Evolutionary conservation across 2,113 vertebrate genomes (phyloP).

Genomic region (Callionymus lyra): DNA sequence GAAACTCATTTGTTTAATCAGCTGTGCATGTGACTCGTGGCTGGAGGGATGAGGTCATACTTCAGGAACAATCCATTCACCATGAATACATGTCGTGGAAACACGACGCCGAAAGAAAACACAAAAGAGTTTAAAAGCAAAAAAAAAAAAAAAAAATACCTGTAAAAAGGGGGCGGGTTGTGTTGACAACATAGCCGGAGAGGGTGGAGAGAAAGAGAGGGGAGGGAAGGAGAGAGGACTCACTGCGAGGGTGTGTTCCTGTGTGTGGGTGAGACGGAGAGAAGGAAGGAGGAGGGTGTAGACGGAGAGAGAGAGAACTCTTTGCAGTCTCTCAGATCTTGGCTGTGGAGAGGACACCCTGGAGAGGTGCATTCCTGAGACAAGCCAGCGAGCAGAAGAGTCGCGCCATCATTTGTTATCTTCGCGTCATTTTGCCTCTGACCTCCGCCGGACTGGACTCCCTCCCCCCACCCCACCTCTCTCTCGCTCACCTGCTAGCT

Average conservation of each 20-base stretch:
- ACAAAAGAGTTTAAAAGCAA: no score
- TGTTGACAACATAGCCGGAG: conserved; percentile 45
- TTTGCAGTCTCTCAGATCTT: conserved; percentile 45
- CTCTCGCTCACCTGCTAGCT: conserved; percentile 2
- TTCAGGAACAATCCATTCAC: conserved; percentile 24
- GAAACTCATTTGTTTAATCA: conserved; percentile 58
- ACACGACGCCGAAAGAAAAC: conserved; percentile 17
- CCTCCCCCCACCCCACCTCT: conserved; percentile 1
- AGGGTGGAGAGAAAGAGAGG: conserved; percentile 34
- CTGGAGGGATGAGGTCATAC: conserved; percentile 23
- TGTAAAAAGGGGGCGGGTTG: conserved; percentile 51
- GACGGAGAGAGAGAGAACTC: conserved; percentile 32
- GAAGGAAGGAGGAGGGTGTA: conserved; percentile 38
- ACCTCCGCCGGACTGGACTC: conserved; percentile 33
- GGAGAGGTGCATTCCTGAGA: conserved; percentile 61
- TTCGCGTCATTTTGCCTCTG: conserved; percentile 23
- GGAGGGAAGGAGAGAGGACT: conserved; percentile 28
- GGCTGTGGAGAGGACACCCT: conserved; percentile 46
- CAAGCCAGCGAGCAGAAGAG: conserved; percentile 31
- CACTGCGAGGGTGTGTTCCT: conserved; percentile 47
- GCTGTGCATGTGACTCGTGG: conserved; percentile 46
- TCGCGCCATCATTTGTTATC: conserved; percentile 23
- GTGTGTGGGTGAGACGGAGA: conserved; percentile 43
- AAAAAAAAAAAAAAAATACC: conserved; percentile 27
- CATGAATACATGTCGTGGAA: conserved; percentile 1